Evolutionary conservation across 2,797 vertebrate genomes (phyloP).

Genomic region (Manis javanica): DNA sequence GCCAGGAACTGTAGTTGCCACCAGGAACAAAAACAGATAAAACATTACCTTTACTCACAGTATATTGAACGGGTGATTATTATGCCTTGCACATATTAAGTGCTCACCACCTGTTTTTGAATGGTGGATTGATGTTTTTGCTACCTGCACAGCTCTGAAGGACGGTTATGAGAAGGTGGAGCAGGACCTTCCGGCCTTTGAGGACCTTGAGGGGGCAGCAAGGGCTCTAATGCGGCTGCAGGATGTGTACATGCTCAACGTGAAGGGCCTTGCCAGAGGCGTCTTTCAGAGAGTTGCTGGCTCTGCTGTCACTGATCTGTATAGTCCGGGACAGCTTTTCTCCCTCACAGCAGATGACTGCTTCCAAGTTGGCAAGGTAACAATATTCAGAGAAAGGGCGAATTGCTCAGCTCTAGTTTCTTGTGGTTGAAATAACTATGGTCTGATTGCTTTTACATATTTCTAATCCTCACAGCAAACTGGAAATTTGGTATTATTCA

Average conservation of each 20-base stretch:
- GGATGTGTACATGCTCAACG: constrained; percentile 93
- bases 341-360: constrained; percentile 94
- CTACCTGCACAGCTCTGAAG: constrained; percentile 88
- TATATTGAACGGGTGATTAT: not conserved
- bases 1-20: not conserved
- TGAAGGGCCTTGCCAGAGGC: constrained; percentile 90
- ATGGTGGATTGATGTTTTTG: not conserved
- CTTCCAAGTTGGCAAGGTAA: constrained; percentile 96
- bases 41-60: not conserved
- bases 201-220: constrained; percentile 94
- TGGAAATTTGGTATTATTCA: not conserved
- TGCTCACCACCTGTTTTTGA: not conserved
- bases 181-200: constrained; percentile 89
- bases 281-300: constrained; percentile 88
- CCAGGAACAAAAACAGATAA: not conserved
- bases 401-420: not conserved
- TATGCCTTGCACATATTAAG: not conserved
- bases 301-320: constrained; percentile 84
- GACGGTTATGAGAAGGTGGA: constrained; percentile 89
- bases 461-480: not conserved
- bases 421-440: not conserved
- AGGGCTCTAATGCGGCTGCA: constrained; percentile 94
- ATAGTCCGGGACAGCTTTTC: constrained; percentile 85
- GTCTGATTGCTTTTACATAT: not conserved
- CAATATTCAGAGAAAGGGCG: not conserved